A percentile compares a stretch with the other conserved stretches of the same genome.
These are phyloP conservation scores for Xiphophorus hellerii DNA, from an alignment of 2,113 vertebrate species.

Conservation along the genomic window DNA sequence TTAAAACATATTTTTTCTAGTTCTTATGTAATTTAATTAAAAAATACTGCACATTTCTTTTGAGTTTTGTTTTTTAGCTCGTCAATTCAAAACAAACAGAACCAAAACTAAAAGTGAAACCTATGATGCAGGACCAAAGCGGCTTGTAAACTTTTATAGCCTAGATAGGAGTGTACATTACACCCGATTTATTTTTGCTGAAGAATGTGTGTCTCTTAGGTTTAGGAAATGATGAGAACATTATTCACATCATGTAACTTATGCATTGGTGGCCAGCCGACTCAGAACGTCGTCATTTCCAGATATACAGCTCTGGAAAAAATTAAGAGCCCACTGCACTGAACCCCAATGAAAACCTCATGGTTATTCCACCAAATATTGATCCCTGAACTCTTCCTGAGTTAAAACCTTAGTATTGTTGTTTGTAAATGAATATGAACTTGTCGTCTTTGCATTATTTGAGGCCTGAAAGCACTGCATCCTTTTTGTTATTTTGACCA, in stretches of 20 bases:
- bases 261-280: background rate
- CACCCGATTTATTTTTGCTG: background rate
- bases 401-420: too few species aligned
- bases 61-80: background rate
- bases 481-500: too few species aligned
- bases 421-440: too few species aligned
- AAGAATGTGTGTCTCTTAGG: background rate
- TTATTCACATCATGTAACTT: too few species aligned
- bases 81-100: background rate
- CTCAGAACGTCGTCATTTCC: background rate
- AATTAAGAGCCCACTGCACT: too few species aligned
- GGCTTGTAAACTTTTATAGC: background rate
- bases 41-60: background rate
- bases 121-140: background rate
- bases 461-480: too few species aligned
- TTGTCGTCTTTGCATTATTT: too few species aligned
- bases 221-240: background rate
- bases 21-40: background rate
- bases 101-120: slow-evolving; percentile 8
- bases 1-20: too few species aligned
- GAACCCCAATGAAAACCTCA: too few species aligned
- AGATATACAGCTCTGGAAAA: background rate
- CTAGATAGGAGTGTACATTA: background rate
- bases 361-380: too few species aligned
- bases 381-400: too few species aligned